A percentile compares a stretch with the other conserved stretches of the same genome.
Conservation (phyloP, 2,888 invertebrate species). For the Cacoxenus indagator region DNA sequence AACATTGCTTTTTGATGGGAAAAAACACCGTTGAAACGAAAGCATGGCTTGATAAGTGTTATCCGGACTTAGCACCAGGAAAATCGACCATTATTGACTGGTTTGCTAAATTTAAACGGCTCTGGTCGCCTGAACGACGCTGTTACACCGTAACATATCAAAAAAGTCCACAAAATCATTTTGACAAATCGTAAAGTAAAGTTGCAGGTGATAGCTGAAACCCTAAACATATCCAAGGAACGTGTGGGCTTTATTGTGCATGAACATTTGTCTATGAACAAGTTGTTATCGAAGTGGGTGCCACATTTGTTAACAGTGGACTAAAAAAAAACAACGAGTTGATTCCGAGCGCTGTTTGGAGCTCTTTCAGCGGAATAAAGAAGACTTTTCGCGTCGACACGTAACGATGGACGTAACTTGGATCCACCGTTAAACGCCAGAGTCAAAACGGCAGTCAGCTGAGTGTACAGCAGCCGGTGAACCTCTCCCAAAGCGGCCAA, state of each 20-base stretch:
- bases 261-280: slow-evolving; percentile 3
- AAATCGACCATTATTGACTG: not conserved
- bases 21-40: too few relatives aligned
- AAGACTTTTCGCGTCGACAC: not conserved
- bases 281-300: too few relatives aligned
- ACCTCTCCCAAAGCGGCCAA: too few relatives aligned
- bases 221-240: slow-evolving; percentile 20
- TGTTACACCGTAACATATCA: slow-evolving; percentile 11
- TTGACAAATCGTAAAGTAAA: slow-evolving; percentile 23
- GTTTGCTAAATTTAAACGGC: not conserved
- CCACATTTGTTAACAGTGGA: too few relatives aligned
- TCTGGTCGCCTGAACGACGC: slow-evolving; percentile 8
- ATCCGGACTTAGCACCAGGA: not conserved
- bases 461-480: too few relatives aligned
- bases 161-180: slow-evolving; percentile 24
- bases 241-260: slow-evolving; percentile 13
- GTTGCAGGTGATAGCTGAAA: slow-evolving; percentile 24
- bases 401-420: not conserved
- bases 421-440: not conserved
- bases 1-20: too few relatives aligned
- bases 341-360: too few relatives aligned
- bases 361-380: not conserved
- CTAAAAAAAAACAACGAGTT: too few relatives aligned
- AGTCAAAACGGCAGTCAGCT: too few relatives aligned
- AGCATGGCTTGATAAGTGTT: not conserved